phyloP scores from a whole-genome alignment of 2,888 invertebrate genomes.

The Palloptera scutellata region DNA sequence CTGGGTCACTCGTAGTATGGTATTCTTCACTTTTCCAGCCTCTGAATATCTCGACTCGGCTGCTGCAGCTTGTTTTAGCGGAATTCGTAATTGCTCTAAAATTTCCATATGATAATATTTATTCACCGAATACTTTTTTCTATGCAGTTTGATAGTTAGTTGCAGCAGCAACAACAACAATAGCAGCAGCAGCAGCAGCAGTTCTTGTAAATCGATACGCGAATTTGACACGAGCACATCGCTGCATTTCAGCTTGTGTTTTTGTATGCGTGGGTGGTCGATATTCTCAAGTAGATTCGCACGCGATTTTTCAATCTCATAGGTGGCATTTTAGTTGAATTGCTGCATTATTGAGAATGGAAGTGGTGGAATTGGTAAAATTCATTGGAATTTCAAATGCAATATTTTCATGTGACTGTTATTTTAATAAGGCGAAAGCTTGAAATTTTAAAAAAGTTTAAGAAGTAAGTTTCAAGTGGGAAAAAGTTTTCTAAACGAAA shows the following conservation, averaged over 20 bases:
- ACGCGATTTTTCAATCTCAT: background rate
- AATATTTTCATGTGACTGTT: too few species aligned
- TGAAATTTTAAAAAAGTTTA: too few species aligned
- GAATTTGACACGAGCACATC: constrained; percentile 36
- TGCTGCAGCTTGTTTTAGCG: constrained; percentile 16
- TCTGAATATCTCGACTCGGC: too few species aligned
- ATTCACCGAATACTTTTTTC: constrained; percentile 35
- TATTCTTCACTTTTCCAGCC: background rate
- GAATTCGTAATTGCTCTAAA: constrained; percentile 40
- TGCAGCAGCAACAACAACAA: background rate
- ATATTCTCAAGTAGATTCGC: constrained; percentile 11
- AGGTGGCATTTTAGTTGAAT: constrained; percentile 4
- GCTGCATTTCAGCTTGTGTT: constrained; percentile 2
- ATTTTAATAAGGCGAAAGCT: too few species aligned
- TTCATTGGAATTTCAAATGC: constrained; percentile 4
- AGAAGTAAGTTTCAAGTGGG: too few species aligned
- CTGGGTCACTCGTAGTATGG: background rate
- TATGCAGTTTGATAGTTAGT: background rate
- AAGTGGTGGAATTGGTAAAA: background rate
- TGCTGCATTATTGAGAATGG: background rate
- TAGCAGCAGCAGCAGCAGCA: background rate
- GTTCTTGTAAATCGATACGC: constrained; percentile 35
- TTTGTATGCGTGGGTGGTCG: constrained; percentile 28
- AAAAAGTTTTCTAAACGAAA: too few species aligned
- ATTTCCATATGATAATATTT: constrained; percentile 55